phyloP scores from a whole-genome alignment of 2,113 vertebrate genomes.

The Oceanodroma tethys region DNA sequence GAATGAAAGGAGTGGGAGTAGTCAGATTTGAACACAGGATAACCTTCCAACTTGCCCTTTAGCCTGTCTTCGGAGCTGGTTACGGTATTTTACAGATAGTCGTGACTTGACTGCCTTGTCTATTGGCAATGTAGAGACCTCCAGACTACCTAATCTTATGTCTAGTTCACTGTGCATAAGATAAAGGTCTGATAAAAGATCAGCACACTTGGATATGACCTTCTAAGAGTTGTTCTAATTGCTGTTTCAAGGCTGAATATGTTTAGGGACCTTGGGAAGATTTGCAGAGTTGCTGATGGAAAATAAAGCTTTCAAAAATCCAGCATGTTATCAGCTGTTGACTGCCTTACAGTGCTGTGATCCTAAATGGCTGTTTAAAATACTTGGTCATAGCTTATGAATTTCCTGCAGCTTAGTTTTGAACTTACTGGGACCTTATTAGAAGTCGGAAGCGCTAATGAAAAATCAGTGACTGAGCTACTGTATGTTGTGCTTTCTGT shows the following conservation, averaged over 20 bases:
- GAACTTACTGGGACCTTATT: background rate
- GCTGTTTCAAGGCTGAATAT: constrained; percentile 39
- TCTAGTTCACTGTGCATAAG: background rate
- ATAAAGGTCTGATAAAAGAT: constrained; percentile 30
- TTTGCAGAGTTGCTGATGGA: background rate
- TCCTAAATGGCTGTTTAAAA: background rate
- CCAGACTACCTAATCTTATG: background rate
- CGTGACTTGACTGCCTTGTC: background rate
- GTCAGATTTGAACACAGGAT: background rate
- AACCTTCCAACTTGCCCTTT: background rate
- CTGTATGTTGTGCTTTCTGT: background rate
- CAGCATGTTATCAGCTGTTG: background rate
- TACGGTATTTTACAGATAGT: background rate
- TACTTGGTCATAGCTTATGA: background rate
- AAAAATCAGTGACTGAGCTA: background rate
- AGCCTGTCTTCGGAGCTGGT: background rate
- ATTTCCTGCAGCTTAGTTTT: background rate
- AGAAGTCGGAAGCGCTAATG: background rate
- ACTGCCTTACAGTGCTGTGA: background rate
- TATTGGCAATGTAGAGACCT: background rate
- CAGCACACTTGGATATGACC: background rate
- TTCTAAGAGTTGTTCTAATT: constrained; percentile 9
- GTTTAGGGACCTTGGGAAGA: constrained; percentile 55
- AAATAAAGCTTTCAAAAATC: background rate
- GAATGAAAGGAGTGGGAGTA: background rate